Base-by-base conservation (phyloP, 2,888 invertebrate genomes). In the Adelognathus sp. region DNA sequence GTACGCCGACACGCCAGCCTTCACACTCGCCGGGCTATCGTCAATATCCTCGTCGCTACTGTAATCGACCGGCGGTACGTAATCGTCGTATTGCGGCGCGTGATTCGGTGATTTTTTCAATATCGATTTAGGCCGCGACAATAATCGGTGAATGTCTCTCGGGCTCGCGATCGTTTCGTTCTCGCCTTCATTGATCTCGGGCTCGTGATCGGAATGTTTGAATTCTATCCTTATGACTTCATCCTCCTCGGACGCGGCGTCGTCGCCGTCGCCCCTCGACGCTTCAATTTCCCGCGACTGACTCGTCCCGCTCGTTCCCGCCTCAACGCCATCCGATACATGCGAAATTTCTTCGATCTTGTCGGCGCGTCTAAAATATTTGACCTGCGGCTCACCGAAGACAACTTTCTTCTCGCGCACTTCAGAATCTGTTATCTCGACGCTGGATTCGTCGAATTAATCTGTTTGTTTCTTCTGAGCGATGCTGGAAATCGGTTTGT, bases 41-140 rank as follows among this genome's bases (percentile, higher is more conserved):
- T 81, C 78, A 52, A 31, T 79, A 21, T 82, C 82, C 11, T 83
- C 83, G 14, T 86, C 85, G 16, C 71, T 73, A 31, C 75, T 82
- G 9, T 71, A 64, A 27, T 84, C 82, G 14, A 58, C 70, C 4
- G 75, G n/a, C 14, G 77, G 67, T 39, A 72, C 29, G 3, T n/a
- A 56, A 41, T 41, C 67, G 1, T 54, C 46, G 14, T 67, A 41
- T 14, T 24, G 18, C 27, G 64, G 24, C 39, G 80, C 52, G 67
- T 87, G 83, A 52, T 86, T 84, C 0, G 83, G 72, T 7, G 88
- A 85, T 76, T 84, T 85, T 75, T 90, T 91, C 11, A 91, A 84
- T 64, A 91, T 91, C 11, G 90, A 90, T 60, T 89, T 90, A 3
- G 89, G 88, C 41, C 83, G 85, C 0, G 76, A 80, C 58, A 87